Percentiles rank a stretch among this genome's conserved stretches.
phyloP scores from a whole-genome alignment of 2,113 vertebrate species.

The Barnardius zonarius region DNA sequence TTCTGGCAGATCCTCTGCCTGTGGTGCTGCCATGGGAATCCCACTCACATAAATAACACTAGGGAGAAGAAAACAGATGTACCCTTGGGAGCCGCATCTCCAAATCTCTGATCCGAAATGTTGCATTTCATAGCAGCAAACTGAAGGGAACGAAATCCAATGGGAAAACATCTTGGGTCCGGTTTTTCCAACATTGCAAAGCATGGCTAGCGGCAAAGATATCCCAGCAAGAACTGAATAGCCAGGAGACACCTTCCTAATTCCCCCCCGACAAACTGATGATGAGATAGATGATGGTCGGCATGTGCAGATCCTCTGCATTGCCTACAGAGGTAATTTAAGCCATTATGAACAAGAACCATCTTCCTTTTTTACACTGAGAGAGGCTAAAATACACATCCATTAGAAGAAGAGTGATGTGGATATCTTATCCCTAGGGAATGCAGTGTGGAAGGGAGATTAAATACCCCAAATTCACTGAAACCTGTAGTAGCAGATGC shows the following conservation, averaged over 20 bases:
- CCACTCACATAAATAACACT: background rate
- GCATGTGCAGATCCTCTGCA: background rate
- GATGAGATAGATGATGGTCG: fast-evolving
- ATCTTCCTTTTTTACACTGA: background rate
- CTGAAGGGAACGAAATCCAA: background rate
- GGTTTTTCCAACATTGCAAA: background rate
- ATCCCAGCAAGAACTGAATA: background rate
- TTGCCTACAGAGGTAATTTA: background rate
- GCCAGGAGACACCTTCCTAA: background rate
- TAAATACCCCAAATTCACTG: background rate
- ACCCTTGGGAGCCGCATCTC: background rate
- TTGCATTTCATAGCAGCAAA: background rate
- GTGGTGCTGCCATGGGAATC: background rate
- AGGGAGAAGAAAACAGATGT: fast-evolving
- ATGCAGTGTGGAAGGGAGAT: background rate
- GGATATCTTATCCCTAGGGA: background rate
- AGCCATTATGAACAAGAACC: fast-evolving
- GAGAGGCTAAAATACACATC: background rate
- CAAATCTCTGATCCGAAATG: background rate
- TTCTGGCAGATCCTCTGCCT: background rate
- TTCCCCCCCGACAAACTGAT: background rate
- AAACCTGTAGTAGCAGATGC: background rate
- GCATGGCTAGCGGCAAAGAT: background rate
- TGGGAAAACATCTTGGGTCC: background rate
- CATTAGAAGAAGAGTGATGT: background rate